A percentile compares a stretch with the other conserved stretches of the same genome.
Conservation (phyloP, 1,140 invertebrate species). For the Aradophagus sp. region DNA sequence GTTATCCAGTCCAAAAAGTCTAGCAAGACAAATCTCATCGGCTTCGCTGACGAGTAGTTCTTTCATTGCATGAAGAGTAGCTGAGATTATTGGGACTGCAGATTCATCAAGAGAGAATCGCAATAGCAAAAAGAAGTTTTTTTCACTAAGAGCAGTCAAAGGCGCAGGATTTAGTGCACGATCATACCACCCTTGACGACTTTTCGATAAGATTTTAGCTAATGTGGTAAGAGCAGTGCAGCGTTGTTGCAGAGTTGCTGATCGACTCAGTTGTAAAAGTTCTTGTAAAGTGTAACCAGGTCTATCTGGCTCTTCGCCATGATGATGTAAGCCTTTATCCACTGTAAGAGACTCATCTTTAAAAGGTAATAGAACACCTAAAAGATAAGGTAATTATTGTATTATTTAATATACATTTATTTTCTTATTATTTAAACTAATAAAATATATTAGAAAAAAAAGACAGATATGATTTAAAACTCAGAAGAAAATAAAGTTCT, state of each 20-base stretch:
- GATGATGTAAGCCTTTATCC: constrained; percentile 86
- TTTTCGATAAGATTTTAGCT: constrained; percentile 85
- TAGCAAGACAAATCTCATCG: constrained; percentile 85
- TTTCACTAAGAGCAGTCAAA: constrained; percentile 75
- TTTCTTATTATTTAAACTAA: too few species aligned
- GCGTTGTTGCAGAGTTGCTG: constrained; percentile 83
- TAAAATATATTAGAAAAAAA: too few species aligned
- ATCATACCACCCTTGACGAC: constrained; percentile 83
- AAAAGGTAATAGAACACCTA: constrained; percentile 82
- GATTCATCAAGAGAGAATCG: constrained; percentile 91
- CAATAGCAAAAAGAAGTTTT: constrained; percentile 84
- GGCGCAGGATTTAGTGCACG: constrained; percentile 76
- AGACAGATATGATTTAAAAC: too few species aligned
- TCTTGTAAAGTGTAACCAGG: constrained; percentile 93
- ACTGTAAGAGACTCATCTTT: constrained; percentile 78
- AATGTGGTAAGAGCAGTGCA: constrained; percentile 85
- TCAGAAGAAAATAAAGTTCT: too few species aligned
- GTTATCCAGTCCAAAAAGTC: constrained; percentile 79
- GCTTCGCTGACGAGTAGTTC: constrained; percentile 83
- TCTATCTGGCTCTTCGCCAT: constrained; percentile 92
- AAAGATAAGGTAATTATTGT: constrained; percentile 57
- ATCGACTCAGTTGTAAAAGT: constrained; percentile 84
- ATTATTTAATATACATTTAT: too few species aligned
- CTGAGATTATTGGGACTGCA: constrained; percentile 81
- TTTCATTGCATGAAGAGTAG: constrained; percentile 82